phyloP scores from a whole-genome alignment of 1,140 invertebrate species.

The Zeugodacus cucurbitae region DNA sequence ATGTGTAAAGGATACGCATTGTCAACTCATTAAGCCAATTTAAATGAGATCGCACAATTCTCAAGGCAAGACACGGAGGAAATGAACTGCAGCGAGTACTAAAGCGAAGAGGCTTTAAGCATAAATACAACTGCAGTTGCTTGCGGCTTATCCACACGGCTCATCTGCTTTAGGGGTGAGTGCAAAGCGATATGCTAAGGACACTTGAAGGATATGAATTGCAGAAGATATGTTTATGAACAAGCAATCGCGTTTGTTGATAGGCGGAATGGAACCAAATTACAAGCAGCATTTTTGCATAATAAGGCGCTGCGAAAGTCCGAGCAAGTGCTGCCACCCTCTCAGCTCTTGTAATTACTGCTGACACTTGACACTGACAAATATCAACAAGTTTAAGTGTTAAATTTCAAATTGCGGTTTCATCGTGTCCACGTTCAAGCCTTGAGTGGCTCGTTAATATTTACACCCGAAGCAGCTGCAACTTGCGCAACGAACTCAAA shows the following conservation, averaged over 20 bases:
- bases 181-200: neutral
- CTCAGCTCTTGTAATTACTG: constrained; percentile 21
- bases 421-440: neutral
- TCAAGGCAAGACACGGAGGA: neutral
- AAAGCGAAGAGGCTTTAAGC: neutral
- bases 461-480: neutral
- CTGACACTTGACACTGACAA: constrained; percentile 37
- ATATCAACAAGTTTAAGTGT: constrained; percentile 37
- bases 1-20: constrained; percentile 9
- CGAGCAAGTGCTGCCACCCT: neutral
- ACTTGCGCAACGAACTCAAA: neutral
- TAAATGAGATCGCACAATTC: constrained; percentile 18
- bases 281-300: neutral
- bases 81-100: neutral
- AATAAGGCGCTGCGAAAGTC: neutral
- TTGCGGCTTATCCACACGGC: neutral
- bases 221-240: neutral
- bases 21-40: constrained; percentile 35
- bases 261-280: constrained; percentile 1
- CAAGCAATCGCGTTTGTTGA: neutral
- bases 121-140: neutral
- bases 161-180: neutral
- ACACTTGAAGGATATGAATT: neutral
- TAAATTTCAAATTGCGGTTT: constrained; percentile 30
- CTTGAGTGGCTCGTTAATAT: constrained; percentile 26